Base-by-base conservation (phyloP, 2,888 invertebrate genomes). In the Xestobium rufovillosum region DNA sequence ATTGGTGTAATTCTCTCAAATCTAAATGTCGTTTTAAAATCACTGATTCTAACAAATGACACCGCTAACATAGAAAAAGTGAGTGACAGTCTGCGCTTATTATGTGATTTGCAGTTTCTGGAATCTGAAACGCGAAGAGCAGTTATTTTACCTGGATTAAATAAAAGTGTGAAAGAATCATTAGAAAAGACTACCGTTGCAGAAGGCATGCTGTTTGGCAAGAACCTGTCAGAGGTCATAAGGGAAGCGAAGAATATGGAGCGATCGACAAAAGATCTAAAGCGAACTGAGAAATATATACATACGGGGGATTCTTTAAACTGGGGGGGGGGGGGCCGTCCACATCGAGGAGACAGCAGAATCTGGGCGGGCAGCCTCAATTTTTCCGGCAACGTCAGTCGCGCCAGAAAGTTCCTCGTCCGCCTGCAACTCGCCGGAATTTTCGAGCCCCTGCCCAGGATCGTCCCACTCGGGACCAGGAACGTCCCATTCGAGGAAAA, bases 141-240 rank as follows among this genome's bases (percentile, higher is more conserved):
- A n/a, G 23, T 23, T 9, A 23, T 23, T 23, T 23, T 23, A 23
- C 8, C 8, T 9, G 23, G 23, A 23, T 23, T 23, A n/a, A n/a
- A 23, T n/a, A 23, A 23, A n/a, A 23, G 8, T n/a, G n/a, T 23
- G 23, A 23, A 23, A n/a, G 23, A 23, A 8, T 23, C 23, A 23
- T 23, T 23, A 23, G 23, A 23, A 23, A 23, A 23, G n/a, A 23
- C 23, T n/a, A n/a, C n/a, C n/a, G n/a, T 23, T n/a, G n/a, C n/a
- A n/a, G n/a, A n/a, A n/a, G n/a, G n/a, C n/a, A n/a, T n/a, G n/a
- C n/a, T n/a, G n/a, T n/a, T n/a, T n/a, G 23, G 23, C 23, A n/a
- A 23, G n/a, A n/a, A n/a, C n/a, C n/a, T n/a, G 8, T 23, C 23
- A 23, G n/a, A n/a, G n/a, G n/a, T 23, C 8, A 8, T 8, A 23